Conservation (phyloP, 2,888 invertebrate species). For the Ectemnius lituratus region DNA sequence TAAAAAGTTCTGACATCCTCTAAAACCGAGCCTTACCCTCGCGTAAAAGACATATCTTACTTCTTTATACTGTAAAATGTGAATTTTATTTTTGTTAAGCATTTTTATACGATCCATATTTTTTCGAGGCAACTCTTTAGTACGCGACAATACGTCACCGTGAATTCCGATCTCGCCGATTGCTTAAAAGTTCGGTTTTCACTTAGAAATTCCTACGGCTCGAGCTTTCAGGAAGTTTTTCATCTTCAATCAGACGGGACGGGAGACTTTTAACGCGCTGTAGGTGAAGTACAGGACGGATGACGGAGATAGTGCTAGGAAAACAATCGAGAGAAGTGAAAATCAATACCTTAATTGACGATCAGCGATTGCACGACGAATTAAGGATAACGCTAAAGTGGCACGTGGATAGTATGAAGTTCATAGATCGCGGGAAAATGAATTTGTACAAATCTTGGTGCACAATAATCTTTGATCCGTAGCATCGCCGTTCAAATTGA, state of each 20-base stretch:
- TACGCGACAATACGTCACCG: constrained; percentile 11
- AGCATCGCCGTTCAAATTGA: constrained; percentile 55
- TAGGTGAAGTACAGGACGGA: constrained; percentile 1
- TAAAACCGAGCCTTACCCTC: not conserved
- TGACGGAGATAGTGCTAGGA: constrained; percentile 6
- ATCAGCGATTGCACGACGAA: constrained; percentile 1
- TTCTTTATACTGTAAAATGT: too few relatives aligned
- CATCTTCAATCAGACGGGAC: constrained; percentile 15
- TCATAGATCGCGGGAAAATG: constrained; percentile 25
- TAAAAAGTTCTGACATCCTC: constrained; percentile 6
- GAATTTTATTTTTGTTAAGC: constrained; percentile 18
- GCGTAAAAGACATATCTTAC: not conserved
- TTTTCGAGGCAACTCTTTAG: constrained; percentile 26
- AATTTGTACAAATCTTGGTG: constrained; percentile 56
- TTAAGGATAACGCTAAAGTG: not conserved
- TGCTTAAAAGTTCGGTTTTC: constrained; percentile 5
- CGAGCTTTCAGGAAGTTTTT: constrained; percentile 43
- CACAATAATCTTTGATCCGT: constrained; percentile 59
- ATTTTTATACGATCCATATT: constrained; percentile 37
- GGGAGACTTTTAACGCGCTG: too few relatives aligned
- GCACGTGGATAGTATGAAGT: constrained; percentile 12
- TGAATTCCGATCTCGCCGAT: not conserved
- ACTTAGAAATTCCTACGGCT: constrained; percentile 15
- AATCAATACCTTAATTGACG: too few relatives aligned
- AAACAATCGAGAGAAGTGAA: not conserved